A percentile compares a stretch with the other conserved stretches of the same genome.
These are phyloP conservation scores for Saxidomus purpurata DNA, from an alignment of 1,140 invertebrate genomes.

Conservation along the genomic window DNA sequence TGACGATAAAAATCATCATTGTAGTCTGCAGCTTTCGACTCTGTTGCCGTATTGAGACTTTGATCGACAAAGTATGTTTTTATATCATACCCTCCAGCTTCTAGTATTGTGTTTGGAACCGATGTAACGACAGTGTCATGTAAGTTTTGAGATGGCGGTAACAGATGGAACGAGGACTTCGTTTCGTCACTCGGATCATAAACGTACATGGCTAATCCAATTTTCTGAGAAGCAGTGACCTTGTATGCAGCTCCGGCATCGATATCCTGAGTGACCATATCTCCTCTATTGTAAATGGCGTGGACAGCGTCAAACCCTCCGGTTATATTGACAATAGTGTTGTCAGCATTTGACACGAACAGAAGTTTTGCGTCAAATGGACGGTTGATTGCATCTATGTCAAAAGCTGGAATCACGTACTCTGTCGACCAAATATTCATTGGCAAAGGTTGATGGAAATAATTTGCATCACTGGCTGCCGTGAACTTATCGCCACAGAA, in stretches of 20 bases:
- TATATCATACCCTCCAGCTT: background rate
- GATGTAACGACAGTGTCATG: background rate
- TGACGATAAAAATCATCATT: background rate
- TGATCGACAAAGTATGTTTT: background rate
- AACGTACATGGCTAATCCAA: background rate
- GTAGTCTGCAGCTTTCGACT: background rate
- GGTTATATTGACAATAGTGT: constrained; percentile 41
- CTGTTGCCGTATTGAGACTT: background rate
- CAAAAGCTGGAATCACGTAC: constrained; percentile 24
- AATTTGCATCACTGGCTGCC: background rate
- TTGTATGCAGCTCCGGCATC: background rate
- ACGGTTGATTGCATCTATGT: background rate
- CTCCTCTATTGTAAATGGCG: constrained; percentile 28
- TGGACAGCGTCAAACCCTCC: constrained; percentile 35
- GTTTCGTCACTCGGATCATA: background rate
- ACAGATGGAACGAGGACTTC: constrained; percentile 1
- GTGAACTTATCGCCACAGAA: background rate
- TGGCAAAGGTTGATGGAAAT: background rate
- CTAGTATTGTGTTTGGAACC: background rate
- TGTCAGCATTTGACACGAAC: constrained; percentile 29
- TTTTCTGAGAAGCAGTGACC: background rate
- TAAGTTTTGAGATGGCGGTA: background rate
- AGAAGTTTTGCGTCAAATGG: constrained; percentile 12
- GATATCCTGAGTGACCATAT: constrained; percentile 5
- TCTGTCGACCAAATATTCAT: constrained; percentile 12